Evolutionary conservation across 2,113 vertebrate species (phyloP), one percentile per base, ranked within the genome.

Genomic region (Python bivittatus): DNA sequence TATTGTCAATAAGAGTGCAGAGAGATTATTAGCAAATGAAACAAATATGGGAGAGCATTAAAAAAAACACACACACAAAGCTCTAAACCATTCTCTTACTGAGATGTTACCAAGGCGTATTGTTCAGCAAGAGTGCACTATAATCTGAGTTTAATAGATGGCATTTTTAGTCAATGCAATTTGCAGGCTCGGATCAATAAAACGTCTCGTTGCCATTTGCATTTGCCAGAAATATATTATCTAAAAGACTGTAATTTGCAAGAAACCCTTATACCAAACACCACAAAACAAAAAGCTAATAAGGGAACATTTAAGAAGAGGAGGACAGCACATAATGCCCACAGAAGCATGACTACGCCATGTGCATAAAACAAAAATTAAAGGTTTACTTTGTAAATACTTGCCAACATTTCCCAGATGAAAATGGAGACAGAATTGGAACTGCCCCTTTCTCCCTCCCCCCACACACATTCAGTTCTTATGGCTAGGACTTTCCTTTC

Each of bases 11-110:
- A 95, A 94, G 92, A 90, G 54, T 85, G 48, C 58, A 93, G 20
- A 94, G 44, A 88, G 87, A 54, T 91, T 94, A 91, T 87, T 94
- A 92, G 90, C 83, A 96, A 96, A 93, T 93, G 15, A 96, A 96
- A 92, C 48, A 10, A 85, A 53, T 84, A 57, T 22, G 25, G 61
- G 61, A 61, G 57, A 85, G 12, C 33, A 1, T 33, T 15, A 1
- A 12, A 53, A n/a, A 93, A 95, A 96, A 1, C 0, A 0, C n/a
- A 91, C 56, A 84, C 23, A 52, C 44, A 61, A n/a, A 89, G 33
- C 38, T 29, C 6, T 48, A 42, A 58, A 48, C 56, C 33, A 93
- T 91, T 94, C 88, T 64, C 88, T 94, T 91, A 86, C 58, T 60
- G 60, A 93, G 94, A 94, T 91, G 90, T 93, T 90, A 72, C 13